phyloP scores from a whole-genome alignment of 1,140 invertebrate genomes.

The Drosophila micromelanica region DNA sequence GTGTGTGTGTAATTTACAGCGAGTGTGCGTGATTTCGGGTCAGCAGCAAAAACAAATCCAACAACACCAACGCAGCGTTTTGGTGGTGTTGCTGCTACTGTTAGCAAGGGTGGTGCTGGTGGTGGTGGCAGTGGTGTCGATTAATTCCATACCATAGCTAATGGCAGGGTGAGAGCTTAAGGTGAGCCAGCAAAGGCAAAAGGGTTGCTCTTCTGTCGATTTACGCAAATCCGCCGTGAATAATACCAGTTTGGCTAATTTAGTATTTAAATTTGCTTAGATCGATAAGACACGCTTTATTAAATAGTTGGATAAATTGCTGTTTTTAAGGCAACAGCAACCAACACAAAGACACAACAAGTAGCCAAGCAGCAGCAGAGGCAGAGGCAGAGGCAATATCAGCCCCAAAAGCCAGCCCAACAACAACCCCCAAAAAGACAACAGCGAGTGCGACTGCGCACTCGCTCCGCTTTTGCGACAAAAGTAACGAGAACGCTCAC shows the following conservation, averaged over 20 bases:
- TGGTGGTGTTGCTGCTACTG: constrained; percentile 23
- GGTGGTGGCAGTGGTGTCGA: constrained; percentile 33
- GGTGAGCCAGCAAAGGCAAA: background rate
- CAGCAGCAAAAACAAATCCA: constrained; percentile 51
- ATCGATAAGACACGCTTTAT: constrained; percentile 39
- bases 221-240: background rate
- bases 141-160: constrained; percentile 29
- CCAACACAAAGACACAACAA: constrained; percentile 75
- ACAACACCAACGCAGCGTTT: constrained; percentile 54
- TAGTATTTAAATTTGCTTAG: constrained; percentile 18
- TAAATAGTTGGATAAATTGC: constrained; percentile 4
- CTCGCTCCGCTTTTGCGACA: constrained; percentile 22
- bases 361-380: constrained; percentile 57
- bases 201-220: constrained; percentile 17
- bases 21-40: constrained; percentile 82
- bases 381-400: constrained; percentile 23
- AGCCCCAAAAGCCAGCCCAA: constrained; percentile 5
- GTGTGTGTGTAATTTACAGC: constrained; percentile 77
- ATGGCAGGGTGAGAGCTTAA: constrained; percentile 7
- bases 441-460: constrained; percentile 50
- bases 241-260: background rate
- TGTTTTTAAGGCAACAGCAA: constrained; percentile 25
- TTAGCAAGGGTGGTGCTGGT: background rate
- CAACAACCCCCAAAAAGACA: constrained; percentile 51
- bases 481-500: constrained; percentile 51